phyloP scores from a whole-genome alignment of 2,888 invertebrate genomes.

The Exephanes ischioxanthus region DNA sequence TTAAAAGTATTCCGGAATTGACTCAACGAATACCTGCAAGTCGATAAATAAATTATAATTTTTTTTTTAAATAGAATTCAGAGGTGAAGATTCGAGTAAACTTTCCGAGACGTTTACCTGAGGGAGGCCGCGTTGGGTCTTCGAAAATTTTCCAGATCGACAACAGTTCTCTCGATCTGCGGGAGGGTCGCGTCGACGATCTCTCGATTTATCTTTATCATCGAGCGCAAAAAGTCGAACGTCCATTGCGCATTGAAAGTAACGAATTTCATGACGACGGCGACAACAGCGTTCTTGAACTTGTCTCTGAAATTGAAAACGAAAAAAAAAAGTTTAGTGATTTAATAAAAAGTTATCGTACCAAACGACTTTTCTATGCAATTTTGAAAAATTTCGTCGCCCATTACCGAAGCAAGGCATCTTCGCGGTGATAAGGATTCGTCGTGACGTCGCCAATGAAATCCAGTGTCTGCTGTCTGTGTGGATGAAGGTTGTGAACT shows the following conservation, averaged over 20 bases:
- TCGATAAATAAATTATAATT: background rate
- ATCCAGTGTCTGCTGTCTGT: conserved; percentile 78
- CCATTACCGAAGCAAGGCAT: conserved; percentile 73
- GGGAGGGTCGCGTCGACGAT: conserved; percentile 73
- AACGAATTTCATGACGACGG: conserved; percentile 73
- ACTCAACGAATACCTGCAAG: conserved; percentile 57
- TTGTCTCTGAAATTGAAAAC: conserved; percentile 74
- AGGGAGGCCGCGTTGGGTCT: conserved; percentile 76
- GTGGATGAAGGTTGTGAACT: conserved; percentile 81
- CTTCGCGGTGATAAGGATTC: conserved; percentile 77
- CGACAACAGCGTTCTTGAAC: conserved; percentile 71
- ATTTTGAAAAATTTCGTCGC: conserved; percentile 26
- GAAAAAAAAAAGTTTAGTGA: background rate
- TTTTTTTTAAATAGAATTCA: background rate
- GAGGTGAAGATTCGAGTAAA: background rate
- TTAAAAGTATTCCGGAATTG: conserved; percentile 46
- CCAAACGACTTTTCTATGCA: conserved; percentile 3
- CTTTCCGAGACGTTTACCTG: conserved; percentile 73
- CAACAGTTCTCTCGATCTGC: conserved; percentile 75
- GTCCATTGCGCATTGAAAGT: conserved; percentile 72
- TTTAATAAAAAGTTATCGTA: conserved; percentile 24
- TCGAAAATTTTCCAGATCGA: conserved; percentile 75
- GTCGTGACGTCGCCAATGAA: conserved; percentile 75
- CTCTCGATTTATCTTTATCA: conserved; percentile 69
- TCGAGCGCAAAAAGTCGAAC: conserved; percentile 78